Evolutionary conservation across 2,113 vertebrate genomes (phyloP).

Genomic region (Phaethornis superciliosus): DNA sequence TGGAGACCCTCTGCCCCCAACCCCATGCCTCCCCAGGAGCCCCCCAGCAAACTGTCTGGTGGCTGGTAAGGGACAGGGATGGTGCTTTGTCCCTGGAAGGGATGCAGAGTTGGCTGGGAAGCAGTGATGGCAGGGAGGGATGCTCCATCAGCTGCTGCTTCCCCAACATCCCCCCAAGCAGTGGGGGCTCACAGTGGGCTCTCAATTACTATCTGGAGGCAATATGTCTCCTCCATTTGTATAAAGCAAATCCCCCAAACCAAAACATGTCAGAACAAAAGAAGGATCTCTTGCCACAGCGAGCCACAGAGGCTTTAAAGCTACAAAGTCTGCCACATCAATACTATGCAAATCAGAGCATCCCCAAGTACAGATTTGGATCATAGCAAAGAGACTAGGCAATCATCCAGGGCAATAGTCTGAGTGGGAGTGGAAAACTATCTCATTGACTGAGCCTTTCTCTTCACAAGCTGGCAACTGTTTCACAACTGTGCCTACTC

Average conservation of each 20-base stretch:
- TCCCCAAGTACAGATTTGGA: constrained; percentile 28
- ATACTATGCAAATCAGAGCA: constrained; percentile 34
- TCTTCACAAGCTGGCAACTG: constrained; percentile 25
- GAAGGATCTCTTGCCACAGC: not conserved
- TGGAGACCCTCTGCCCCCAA: not conserved
- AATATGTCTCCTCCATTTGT: not conserved
- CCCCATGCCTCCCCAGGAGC: not conserved
- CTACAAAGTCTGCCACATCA: not conserved
- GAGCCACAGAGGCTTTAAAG: not conserved
- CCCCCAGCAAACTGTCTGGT: not conserved
- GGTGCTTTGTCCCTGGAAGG: not conserved
- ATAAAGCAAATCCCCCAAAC: not conserved
- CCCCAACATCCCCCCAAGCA: not conserved
- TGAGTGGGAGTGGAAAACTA: constrained; percentile 33
- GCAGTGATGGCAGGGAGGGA: not conserved
- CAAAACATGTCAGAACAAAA: not conserved
- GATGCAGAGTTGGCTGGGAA: not conserved
- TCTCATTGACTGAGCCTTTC: constrained; percentile 28
- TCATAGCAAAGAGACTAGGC: constrained; percentile 44
- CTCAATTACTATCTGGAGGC: not conserved
- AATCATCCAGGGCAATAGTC: constrained; percentile 58
- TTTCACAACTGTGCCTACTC: constrained; percentile 25
- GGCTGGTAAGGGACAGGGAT: not conserved
- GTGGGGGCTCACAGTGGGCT: accelerated
- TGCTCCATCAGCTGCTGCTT: not conserved